Percentiles rank a stretch among this genome's conserved stretches.
phyloP scores from a whole-genome alignment of 2,113 vertebrate species.

The Rhinoderma darwinii region DNA sequence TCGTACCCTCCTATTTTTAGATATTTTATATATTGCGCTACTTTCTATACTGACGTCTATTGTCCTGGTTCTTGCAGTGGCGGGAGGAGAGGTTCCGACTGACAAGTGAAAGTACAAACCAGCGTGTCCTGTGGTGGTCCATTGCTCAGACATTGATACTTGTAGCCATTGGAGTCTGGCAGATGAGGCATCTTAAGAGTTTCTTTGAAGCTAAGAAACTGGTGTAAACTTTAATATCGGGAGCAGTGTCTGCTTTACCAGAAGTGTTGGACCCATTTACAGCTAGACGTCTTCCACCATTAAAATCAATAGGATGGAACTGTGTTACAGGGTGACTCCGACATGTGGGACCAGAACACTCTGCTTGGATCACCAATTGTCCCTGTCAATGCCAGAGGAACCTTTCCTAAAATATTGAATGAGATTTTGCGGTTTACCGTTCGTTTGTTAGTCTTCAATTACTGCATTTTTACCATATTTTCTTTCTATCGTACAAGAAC shows the following conservation, averaged over 20 bases:
- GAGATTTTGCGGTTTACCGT: constrained; percentile 28
- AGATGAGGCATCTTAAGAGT: constrained; percentile 92
- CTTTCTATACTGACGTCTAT: neutral
- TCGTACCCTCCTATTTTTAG: neutral
- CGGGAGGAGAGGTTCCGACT: constrained; percentile 90
- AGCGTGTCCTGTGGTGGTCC: constrained; percentile 92
- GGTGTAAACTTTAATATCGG: constrained; percentile 71
- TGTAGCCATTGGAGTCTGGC: constrained; percentile 90
- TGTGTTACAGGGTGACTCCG: constrained; percentile 19
- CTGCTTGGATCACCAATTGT: constrained; percentile 11
- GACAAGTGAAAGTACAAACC: constrained; percentile 92
- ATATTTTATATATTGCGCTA: neutral
- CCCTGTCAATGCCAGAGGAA: constrained; percentile 6
- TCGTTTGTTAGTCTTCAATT: neutral
- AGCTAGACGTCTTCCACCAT: constrained; percentile 35
- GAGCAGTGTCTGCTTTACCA: constrained; percentile 30
- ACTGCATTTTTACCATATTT: neutral
- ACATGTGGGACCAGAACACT: constrained; percentile 22
- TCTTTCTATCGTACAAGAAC: neutral
- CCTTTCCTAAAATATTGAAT: constrained; percentile 44
- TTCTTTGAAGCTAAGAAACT: constrained; percentile 95
- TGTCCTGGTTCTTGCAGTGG: constrained; percentile 72
- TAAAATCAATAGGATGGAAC: constrained; percentile 28
- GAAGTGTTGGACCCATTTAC: constrained; percentile 14
- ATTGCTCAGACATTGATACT: constrained; percentile 92